These are phyloP conservation scores for Caerostris extrusa DNA, from an alignment of 1,140 invertebrate genomes.

Conservation along the genomic window DNA sequence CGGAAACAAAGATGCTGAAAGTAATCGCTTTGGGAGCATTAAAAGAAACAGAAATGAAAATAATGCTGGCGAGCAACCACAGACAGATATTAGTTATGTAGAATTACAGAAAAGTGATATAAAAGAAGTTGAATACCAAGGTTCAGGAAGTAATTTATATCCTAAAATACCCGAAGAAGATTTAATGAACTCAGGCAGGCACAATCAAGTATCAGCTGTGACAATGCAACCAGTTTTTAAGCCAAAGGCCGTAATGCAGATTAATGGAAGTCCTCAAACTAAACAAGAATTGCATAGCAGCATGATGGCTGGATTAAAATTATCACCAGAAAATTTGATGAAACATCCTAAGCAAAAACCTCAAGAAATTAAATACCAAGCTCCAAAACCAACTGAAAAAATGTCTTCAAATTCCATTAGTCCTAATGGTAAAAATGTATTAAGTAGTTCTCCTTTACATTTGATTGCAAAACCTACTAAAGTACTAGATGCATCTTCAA, in stretches of 20 bases:
- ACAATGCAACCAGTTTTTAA: slow-evolving; percentile 15
- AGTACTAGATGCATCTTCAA: neutral
- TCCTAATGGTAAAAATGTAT: neutral
- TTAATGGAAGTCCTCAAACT: neutral
- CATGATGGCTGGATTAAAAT: slow-evolving; percentile 28
- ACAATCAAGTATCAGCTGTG: neutral
- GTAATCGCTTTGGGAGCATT: slow-evolving; percentile 66
- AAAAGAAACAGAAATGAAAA: slow-evolving; percentile 52
- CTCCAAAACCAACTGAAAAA: slow-evolving; percentile 55
- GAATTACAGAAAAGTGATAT: slow-evolving; percentile 45
- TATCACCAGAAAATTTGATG: slow-evolving; percentile 56
- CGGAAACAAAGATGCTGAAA: slow-evolving; percentile 61
- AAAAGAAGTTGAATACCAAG: slow-evolving; percentile 20
- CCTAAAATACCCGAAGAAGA: slow-evolving; percentile 74
- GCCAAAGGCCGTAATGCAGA: neutral
- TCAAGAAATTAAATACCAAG: slow-evolving; percentile 58
- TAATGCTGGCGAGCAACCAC: neutral
- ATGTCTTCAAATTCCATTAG: neutral
- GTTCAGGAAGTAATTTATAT: slow-evolving; percentile 53
- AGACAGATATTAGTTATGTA: neutral
- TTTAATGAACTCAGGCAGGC: slow-evolving; percentile 21
- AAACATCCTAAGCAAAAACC: slow-evolving; percentile 5
- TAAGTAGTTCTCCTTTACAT: neutral
- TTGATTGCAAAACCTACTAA: neutral
- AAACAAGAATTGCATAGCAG: neutral